A percentile compares a stretch with the other conserved stretches of the same genome.
These are phyloP conservation scores for Arenicola marina DNA, from an alignment of 2,888 invertebrate genomes.

Conservation along the genomic window DNA sequence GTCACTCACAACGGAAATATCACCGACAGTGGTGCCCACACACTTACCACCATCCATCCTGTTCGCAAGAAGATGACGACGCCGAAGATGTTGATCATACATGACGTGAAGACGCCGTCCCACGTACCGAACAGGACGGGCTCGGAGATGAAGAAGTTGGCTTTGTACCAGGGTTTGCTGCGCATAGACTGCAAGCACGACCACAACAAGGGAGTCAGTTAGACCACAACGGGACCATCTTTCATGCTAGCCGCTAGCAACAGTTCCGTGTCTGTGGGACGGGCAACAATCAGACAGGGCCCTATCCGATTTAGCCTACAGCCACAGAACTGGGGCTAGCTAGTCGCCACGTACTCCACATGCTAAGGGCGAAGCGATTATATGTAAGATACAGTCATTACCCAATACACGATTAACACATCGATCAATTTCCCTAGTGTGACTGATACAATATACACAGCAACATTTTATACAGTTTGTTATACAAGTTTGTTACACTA, in stretches of 20 bases:
- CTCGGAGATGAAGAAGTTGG: conserved; percentile 94
- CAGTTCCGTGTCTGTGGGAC: too few relatives aligned
- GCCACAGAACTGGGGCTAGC: not conserved
- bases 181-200: conserved; percentile 12
- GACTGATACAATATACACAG: too few relatives aligned
- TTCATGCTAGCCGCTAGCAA: too few relatives aligned
- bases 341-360: too few relatives aligned
- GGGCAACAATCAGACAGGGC: not conserved
- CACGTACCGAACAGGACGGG: conserved; percentile 95
- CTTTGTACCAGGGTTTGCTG: conserved; percentile 91
- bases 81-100: conserved; percentile 96
- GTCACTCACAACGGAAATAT: too few relatives aligned
- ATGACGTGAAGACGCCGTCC: conserved; percentile 98
- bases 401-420: too few relatives aligned
- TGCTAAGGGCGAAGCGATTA: too few relatives aligned
- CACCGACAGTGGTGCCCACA: too few relatives aligned
- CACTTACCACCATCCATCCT: conserved; percentile 90
- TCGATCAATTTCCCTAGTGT: too few relatives aligned
- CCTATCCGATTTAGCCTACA: not conserved
- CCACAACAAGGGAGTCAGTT: not conserved
- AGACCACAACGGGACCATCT: too few relatives aligned
- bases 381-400: too few relatives aligned
- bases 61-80: conserved; percentile 95
- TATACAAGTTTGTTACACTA: not conserved
- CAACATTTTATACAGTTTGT: too few relatives aligned